A percentile compares a stretch with the other conserved stretches of the same genome.
phyloP scores from a whole-genome alignment of 2,113 vertebrate species.

The Nesogale talazaci region DNA sequence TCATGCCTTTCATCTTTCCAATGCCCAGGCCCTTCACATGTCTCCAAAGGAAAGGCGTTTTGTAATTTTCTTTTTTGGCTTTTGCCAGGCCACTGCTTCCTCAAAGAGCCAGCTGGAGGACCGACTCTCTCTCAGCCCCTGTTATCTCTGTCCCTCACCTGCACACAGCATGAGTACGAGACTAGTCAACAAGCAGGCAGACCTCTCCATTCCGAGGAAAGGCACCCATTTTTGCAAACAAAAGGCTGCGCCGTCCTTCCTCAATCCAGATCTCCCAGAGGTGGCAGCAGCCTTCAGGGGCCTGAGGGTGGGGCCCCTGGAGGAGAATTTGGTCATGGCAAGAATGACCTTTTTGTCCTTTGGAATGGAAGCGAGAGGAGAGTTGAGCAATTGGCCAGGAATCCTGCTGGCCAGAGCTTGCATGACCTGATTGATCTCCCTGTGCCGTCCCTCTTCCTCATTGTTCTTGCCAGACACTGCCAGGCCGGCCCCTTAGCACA shows the following conservation, averaged over 20 bases:
- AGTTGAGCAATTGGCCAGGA: neutral
- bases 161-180: neutral
- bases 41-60: neutral
- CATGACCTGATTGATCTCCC: neutral
- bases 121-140: neutral
- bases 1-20: constrained; percentile 45
- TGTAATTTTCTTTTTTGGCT: neutral
- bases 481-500: constrained; percentile 30
- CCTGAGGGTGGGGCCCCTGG: too few relatives aligned
- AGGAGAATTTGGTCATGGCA: constrained; percentile 10
- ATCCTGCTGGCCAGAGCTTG: constrained; percentile 14
- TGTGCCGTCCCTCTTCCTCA: constrained; percentile 27
- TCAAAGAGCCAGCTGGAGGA: neutral
- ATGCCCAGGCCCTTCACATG: neutral
- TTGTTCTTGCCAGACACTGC: constrained; percentile 19
- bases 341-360: neutral
- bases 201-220: neutral
- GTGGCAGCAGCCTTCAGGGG: neutral
- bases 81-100: neutral
- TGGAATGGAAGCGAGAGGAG: constrained; percentile 19
- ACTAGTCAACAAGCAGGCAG: neutral
- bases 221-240: neutral
- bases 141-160: neutral
- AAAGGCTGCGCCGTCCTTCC: neutral
- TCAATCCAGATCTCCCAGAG: neutral